Conservation (phyloP, 2,797 vertebrate genomes). For the Lepidocolaptes lacrymiger region DNA sequence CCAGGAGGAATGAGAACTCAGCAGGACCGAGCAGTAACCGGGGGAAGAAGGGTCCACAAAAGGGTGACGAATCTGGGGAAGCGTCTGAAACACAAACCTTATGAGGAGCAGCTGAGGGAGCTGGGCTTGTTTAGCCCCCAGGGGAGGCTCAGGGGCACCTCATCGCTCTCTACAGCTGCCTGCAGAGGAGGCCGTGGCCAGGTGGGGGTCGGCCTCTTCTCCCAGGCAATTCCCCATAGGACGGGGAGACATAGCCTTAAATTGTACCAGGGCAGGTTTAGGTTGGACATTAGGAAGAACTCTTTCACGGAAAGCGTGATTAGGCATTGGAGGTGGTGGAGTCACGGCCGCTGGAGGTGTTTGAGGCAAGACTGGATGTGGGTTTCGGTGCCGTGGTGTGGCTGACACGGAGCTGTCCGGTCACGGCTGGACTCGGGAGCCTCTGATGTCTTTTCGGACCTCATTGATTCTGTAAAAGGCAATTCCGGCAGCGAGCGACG, state of each 20-base stretch:
- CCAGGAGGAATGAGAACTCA: not conserved
- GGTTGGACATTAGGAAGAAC: not conserved
- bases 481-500: fast-evolving
- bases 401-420: not conserved
- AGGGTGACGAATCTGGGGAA: fast-evolving
- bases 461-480: not conserved
- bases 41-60: not conserved
- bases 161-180: not conserved
- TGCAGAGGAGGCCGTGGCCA: not conserved
- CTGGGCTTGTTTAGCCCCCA: not conserved
- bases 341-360: fast-evolving
- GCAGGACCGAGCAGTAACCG: not conserved
- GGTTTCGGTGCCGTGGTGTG: too few relatives aligned
- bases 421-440: not conserved
- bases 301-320: not conserved
- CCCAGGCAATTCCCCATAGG: not conserved
- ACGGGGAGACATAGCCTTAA: not conserved
- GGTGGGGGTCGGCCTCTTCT: not conserved
- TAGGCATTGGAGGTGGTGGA: not conserved
- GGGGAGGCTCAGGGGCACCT: too few relatives aligned
- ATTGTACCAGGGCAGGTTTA: not conserved
- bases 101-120: not conserved
- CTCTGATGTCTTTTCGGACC: not conserved
- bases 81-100: not conserved
- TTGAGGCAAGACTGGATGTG: not conserved